Conservation (phyloP, 2,888 invertebrate species). For the Acronicta aceris region DNA sequence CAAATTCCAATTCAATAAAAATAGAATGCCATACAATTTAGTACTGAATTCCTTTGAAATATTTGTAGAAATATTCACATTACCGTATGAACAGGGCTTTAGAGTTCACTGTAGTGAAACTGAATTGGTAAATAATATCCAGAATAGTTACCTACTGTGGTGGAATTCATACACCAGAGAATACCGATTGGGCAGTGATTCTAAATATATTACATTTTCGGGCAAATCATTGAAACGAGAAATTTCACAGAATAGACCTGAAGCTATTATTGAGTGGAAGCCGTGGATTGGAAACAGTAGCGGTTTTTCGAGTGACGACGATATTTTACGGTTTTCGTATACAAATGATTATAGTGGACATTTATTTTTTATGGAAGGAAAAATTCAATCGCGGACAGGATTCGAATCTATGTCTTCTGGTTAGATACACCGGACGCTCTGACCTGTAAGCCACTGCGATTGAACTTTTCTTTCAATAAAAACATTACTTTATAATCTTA, state of each 20-base stretch:
- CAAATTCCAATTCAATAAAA: neutral
- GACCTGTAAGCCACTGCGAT: no score
- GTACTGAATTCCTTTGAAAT: constrained; percentile 11
- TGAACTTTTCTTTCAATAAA: no score
- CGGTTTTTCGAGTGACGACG: constrained; percentile 11
- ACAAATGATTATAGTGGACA: constrained; percentile 14
- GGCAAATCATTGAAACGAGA: constrained; percentile 34
- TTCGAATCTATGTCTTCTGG: no score
- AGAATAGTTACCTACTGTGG: constrained; percentile 2
- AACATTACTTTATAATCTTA: no score
- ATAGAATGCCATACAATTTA: neutral
- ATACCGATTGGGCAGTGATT: constrained; percentile 24
- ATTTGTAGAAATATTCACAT: constrained; percentile 10
- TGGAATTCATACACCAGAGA: constrained; percentile 29
- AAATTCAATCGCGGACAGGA: no score
- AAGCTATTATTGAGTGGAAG: constrained; percentile 26
- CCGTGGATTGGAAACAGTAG: constrained; percentile 33
- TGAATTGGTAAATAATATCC: constrained; percentile 31
- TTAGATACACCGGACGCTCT: no score
- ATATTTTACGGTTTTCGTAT: constrained; percentile 25
- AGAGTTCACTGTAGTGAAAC: constrained; percentile 23
- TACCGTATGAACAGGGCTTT: constrained; percentile 3
- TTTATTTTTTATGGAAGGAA: no score
- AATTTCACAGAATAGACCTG: constrained; percentile 37
- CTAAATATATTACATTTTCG: constrained; percentile 12